Evolutionary conservation across 2,888 invertebrate species (phyloP), one percentile per base, ranked within the genome.

Genomic region (Eumacrocentrus americanus): DNA sequence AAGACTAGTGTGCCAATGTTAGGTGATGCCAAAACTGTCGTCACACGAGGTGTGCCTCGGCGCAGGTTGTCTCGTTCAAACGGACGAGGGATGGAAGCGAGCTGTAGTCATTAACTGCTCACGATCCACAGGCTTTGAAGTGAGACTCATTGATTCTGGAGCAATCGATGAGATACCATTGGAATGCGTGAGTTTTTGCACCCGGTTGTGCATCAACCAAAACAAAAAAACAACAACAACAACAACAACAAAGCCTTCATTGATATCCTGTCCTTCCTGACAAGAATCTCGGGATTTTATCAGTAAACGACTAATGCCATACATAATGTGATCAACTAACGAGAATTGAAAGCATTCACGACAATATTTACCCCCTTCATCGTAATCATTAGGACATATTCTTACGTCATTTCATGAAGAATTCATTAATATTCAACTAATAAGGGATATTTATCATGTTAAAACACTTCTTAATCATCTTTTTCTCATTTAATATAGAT

Each of bases 61-160:
- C 58, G 71, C 78, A 66, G 79, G 79, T 70, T 79, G 79, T 74
- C 71, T 79, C 63, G 70, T 78, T 73, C 67, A 71, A 65, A 67
- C 70, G 64, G 71, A 71, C 64, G 74, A 72, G 70, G 64, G 69
- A 46, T 79, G 79, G 79, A 73, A 66, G 59, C 74, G 79, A 67
- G 77, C 76, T 50, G 78, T 78, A 67, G 72, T 79, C 59, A 60
- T 70, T 68, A 73, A 71, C 62, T 71, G 69, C 68, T 69, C 70
- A 65, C 67, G 66, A 56, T 66, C 70, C 37, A 60, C 68, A 48
- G 66, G 68, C 53, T 72, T 72, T 68, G 67, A 71, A 57, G 70
- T 79, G 70, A 76, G 75, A 65, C 68, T 78, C 64, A 78, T 79
- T 72, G 79, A 79, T 72, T 77, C 78, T 56, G 79, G 79, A 71